These are phyloP conservation scores for Anguilla marmorata DNA, from an alignment of 2,797 vertebrate genomes.

Conservation along the genomic window DNA sequence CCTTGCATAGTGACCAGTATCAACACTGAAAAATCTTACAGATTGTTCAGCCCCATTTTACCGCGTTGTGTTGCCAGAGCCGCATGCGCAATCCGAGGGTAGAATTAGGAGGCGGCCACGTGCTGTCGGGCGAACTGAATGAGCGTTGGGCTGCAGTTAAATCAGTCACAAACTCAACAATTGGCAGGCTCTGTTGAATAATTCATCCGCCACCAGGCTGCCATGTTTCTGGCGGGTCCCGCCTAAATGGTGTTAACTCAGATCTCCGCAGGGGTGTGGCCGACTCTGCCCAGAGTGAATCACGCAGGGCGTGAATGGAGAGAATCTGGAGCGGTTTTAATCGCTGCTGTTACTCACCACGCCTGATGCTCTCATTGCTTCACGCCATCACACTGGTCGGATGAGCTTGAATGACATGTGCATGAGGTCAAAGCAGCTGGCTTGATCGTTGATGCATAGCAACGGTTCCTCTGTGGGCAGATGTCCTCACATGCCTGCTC, in stretches of 20 bases:
- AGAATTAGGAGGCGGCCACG: not conserved
- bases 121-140: not conserved
- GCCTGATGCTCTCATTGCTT: not conserved
- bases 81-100: not conserved
- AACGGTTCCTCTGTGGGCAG: conserved; percentile 6
- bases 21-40: not conserved
- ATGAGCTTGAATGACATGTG: not conserved
- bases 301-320: not conserved
- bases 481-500: not conserved
- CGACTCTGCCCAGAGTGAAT: not conserved
- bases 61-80: not conserved
- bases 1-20: not conserved
- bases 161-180: not conserved
- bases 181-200: not conserved
- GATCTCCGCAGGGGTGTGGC: not conserved
- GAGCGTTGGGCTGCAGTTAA: not conserved
- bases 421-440: conserved; percentile 13
- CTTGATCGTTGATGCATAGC: not conserved
- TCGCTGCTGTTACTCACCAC: not conserved
- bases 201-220: not conserved
- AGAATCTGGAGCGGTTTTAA: not conserved
- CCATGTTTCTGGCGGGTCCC: not conserved
- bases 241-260: not conserved
- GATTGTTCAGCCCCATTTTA: not conserved
- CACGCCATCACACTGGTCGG: not conserved